Percentiles rank a stretch among this genome's conserved stretches.
Conservation (phyloP, 1,140 invertebrate species). For the Drosophila melanogaster region Release_6_plus_ISO1_MT NT_037436.4:18034001-18034500, state of each 20-base stretch:
- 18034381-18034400: slow-evolving; percentile 5
- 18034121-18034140: not conserved
- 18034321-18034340: not conserved
- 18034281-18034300: too few relatives aligned
- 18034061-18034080: slow-evolving; percentile 54
- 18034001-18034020: slow-evolving; percentile 39
- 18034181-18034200: slow-evolving; percentile 7
- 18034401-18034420: slow-evolving; percentile 16
- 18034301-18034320: too few relatives aligned
- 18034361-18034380: slow-evolving; percentile 5
- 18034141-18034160: slow-evolving; percentile 21
- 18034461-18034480: slow-evolving; percentile 18
- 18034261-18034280: too few relatives aligned
- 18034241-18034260: too few relatives aligned
- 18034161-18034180: slow-evolving; percentile 35
- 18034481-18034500: slow-evolving; percentile 53
- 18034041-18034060: slow-evolving; percentile 58
- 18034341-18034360: not conserved
- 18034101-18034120: not conserved
- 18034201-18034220: slow-evolving; percentile 16
- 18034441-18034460: not conserved
- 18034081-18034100: slow-evolving; percentile 6
- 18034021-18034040: slow-evolving; percentile 71
- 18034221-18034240: not conserved
- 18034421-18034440: slow-evolving; percentile 44